Percentiles rank a stretch among this genome's conserved stretches.
phyloP scores from a whole-genome alignment of 2,113 vertebrate species.

The Lepus europaeus region DNA sequence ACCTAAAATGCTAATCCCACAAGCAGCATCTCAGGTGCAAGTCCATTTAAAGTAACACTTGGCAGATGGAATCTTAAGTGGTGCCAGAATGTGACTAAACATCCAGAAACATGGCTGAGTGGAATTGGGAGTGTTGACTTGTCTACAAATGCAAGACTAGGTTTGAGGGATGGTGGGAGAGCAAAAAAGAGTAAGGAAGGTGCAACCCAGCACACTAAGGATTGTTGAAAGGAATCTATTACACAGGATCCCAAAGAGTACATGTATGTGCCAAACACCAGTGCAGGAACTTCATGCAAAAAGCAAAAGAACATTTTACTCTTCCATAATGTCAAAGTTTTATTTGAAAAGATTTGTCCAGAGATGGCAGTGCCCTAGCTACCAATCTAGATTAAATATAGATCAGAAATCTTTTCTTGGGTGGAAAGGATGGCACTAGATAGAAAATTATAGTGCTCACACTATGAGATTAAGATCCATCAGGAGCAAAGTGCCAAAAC shows the following conservation, averaged over 20 bases:
- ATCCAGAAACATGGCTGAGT: neutral
- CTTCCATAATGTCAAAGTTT: neutral
- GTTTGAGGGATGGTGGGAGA: neutral
- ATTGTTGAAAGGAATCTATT: neutral
- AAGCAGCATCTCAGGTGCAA: neutral
- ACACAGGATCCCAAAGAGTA: neutral
- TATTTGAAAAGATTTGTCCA: neutral
- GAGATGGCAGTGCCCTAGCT: neutral
- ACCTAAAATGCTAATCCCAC: neutral
- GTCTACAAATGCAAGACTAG: neutral
- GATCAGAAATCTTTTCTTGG: neutral
- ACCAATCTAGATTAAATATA: neutral
- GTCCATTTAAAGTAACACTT: neutral
- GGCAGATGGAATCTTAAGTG: neutral
- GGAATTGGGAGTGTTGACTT: neutral
- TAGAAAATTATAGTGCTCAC: neutral
- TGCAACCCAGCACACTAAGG: neutral
- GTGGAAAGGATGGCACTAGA: neutral
- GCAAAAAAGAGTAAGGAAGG: neutral
- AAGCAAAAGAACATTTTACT: neutral
- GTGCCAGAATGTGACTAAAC: neutral
- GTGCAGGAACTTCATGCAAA: neutral
- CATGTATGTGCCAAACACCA: neutral
- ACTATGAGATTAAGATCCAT: neutral
- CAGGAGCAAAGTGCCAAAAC: neutral